Percentiles rank a stretch among this genome's conserved stretches.
Evolutionary conservation across 2,888 invertebrate species (phyloP).

Genomic region (Caenorhabditis becei): DNA sequence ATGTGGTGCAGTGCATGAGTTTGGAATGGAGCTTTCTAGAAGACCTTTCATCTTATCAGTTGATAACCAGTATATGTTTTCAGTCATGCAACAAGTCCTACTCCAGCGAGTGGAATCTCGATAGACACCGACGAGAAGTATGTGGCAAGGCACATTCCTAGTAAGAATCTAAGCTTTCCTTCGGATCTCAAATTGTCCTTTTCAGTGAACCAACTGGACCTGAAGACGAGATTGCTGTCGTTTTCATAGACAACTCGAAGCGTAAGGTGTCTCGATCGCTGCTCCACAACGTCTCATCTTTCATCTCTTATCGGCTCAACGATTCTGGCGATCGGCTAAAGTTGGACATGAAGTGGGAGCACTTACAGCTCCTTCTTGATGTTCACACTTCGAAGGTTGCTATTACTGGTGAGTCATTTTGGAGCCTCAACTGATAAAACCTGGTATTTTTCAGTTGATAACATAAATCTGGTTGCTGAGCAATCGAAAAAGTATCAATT

Average conservation of each 20-base stretch:
- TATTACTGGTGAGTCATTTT: slow-evolving; percentile 15
- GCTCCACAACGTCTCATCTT: slow-evolving; percentile 1
- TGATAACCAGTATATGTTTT: background rate
- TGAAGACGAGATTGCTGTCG: background rate
- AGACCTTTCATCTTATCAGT: background rate
- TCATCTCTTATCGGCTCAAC: slow-evolving; percentile 9
- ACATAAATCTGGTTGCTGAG: slow-evolving; percentile 30
- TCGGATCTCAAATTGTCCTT: background rate
- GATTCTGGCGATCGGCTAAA: background rate
- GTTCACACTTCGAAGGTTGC: slow-evolving; percentile 8
- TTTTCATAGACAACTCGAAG: slow-evolving; percentile 8
- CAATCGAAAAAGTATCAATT: slow-evolving; percentile 33
- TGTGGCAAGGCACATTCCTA: background rate
- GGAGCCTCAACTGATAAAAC: background rate
- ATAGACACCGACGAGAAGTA: slow-evolving; percentile 22
- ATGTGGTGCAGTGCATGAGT: background rate
- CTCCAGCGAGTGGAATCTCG: slow-evolving; percentile 41
- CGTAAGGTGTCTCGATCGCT: slow-evolving; percentile 1
- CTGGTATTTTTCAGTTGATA: slow-evolving; percentile 35
- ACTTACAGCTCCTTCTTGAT: slow-evolving; percentile 11
- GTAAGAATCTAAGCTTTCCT: background rate
- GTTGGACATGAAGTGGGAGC: slow-evolving; percentile 13
- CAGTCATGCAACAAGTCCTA: slow-evolving; percentile 34
- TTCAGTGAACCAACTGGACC: slow-evolving; percentile 8
- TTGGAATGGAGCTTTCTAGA: too few species aligned